phyloP scores from a whole-genome alignment of 2,888 invertebrate genomes.

The Dermolepida albohirtum region DNA sequence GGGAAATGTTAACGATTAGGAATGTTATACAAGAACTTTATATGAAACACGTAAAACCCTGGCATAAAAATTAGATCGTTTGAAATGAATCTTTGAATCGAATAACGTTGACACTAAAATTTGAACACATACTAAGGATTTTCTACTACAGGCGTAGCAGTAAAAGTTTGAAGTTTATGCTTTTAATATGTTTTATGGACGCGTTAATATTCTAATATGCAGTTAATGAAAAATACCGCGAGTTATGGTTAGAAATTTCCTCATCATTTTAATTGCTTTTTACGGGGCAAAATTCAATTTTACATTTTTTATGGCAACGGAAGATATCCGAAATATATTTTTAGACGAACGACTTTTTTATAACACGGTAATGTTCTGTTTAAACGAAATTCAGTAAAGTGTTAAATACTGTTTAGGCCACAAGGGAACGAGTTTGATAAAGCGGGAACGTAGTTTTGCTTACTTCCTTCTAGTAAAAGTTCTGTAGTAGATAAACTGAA shows the following conservation, averaged over 20 bases:
- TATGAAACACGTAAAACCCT: too few species aligned
- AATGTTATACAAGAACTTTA: too few species aligned
- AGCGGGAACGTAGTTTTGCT: too few species aligned
- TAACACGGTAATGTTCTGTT: too few species aligned
- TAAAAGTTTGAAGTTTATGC: slow-evolving; percentile 12
- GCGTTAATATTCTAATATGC: slow-evolving; percentile 35
- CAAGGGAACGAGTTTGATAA: too few species aligned
- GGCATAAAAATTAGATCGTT: too few species aligned
- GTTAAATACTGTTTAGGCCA: background rate
- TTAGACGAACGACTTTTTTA: background rate
- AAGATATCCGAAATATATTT: slow-evolving; percentile 1
- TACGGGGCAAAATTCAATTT: slow-evolving; percentile 41
- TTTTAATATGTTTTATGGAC: slow-evolving; percentile 13
- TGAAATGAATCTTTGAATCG: too few species aligned
- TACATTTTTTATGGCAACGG: slow-evolving; percentile 24
- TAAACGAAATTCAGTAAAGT: background rate
- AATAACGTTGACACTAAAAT: slow-evolving; percentile 37
- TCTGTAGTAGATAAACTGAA: too few species aligned
- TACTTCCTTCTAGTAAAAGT: too few species aligned
- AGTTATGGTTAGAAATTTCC: slow-evolving; percentile 25
- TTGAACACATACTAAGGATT: slow-evolving; percentile 59
- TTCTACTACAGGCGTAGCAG: slow-evolving; percentile 57
- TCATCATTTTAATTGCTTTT: slow-evolving; percentile 41
- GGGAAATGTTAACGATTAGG: too few species aligned
- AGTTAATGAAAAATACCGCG: slow-evolving; percentile 37